A percentile compares a stretch with the other conserved stretches of the same genome.
These are phyloP conservation scores for Philonicus albiceps DNA, from an alignment of 2,888 invertebrate genomes.

Conservation along the genomic window DNA sequence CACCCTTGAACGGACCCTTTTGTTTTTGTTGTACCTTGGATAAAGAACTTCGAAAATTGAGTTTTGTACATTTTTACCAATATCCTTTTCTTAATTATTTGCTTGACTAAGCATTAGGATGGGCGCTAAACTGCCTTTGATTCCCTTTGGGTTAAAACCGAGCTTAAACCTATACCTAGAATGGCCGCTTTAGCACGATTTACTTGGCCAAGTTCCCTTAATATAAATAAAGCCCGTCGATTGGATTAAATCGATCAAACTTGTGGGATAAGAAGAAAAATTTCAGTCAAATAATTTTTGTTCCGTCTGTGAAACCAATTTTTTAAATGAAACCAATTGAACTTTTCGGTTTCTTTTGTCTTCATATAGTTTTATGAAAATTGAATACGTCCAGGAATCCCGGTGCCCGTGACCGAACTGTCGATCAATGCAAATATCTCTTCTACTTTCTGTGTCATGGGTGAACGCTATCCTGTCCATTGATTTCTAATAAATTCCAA, in stretches of 20 bases:
- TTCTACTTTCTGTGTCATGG: not conserved
- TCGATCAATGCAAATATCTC: not conserved
- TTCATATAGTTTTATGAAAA: not conserved
- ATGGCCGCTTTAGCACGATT: not conserved
- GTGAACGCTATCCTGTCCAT: not conserved
- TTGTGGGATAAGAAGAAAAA: not conserved
- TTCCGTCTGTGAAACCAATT: not conserved
- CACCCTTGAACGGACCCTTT: not conserved
- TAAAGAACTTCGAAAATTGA: not conserved
- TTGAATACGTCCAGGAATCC: not conserved
- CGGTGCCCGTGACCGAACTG: not conserved
- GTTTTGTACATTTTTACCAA: not conserved
- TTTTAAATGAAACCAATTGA: not conserved
- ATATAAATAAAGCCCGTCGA: not conserved
- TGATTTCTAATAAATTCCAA: constrained; percentile 19
- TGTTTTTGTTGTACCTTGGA: not conserved
- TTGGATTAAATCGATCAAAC: not conserved
- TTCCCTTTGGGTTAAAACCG: not conserved
- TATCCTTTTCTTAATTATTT: constrained; percentile 4
- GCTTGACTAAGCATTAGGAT: constrained; percentile 10
- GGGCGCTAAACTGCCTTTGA: not conserved
- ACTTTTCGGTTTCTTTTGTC: not conserved
- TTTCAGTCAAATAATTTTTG: not conserved
- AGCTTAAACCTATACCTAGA: not conserved
- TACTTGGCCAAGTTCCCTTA: not conserved